A percentile compares a stretch with the other conserved stretches of the same genome.
Conservation (phyloP, 1,140 invertebrate species). For the Sarcophaga bullata region DNA sequence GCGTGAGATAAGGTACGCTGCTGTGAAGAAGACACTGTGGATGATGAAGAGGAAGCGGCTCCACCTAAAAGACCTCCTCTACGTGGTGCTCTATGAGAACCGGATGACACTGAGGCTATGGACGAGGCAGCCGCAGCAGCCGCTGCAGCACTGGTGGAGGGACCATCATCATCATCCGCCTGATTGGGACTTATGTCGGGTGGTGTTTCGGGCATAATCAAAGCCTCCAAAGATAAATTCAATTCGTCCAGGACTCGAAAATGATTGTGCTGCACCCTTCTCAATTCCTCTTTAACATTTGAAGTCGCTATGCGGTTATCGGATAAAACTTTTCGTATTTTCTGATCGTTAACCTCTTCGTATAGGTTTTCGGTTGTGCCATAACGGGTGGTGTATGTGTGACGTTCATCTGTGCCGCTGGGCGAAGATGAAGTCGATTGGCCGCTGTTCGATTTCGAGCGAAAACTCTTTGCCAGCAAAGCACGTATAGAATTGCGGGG, state of each 20-base stretch:
- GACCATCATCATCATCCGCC: conserved; percentile 44
- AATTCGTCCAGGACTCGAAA: conserved; percentile 84
- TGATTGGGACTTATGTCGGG: conserved; percentile 58
- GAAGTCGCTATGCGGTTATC: conserved; percentile 69
- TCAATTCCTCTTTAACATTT: conserved; percentile 78
- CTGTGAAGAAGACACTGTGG: conserved; percentile 43
- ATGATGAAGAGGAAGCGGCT: conserved; percentile 49
- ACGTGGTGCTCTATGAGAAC: conserved; percentile 60
- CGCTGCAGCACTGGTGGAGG: conserved; percentile 32
- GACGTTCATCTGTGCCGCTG: conserved; percentile 63
- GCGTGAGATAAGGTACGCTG: conserved; percentile 55
- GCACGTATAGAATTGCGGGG: conserved; percentile 64
- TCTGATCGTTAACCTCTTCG: conserved; percentile 80
- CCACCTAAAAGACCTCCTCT: conserved; percentile 58
- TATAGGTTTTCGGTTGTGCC: conserved; percentile 89
- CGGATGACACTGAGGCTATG: conserved; percentile 67
- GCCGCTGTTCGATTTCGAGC: conserved; percentile 54
- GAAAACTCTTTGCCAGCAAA: conserved; percentile 60
- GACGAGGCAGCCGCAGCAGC: conserved; percentile 42
- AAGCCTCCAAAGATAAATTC: conserved; percentile 86
- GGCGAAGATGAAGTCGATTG: conserved; percentile 57
- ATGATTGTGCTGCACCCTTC: conserved; percentile 80
- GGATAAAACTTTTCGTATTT: conserved; percentile 68
- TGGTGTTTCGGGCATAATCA: conserved; percentile 78
- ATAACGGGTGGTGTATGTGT: conserved; percentile 81